Evolutionary conservation across 2,888 invertebrate species (phyloP).

Genomic region (Polymixis lichenea): DNA sequence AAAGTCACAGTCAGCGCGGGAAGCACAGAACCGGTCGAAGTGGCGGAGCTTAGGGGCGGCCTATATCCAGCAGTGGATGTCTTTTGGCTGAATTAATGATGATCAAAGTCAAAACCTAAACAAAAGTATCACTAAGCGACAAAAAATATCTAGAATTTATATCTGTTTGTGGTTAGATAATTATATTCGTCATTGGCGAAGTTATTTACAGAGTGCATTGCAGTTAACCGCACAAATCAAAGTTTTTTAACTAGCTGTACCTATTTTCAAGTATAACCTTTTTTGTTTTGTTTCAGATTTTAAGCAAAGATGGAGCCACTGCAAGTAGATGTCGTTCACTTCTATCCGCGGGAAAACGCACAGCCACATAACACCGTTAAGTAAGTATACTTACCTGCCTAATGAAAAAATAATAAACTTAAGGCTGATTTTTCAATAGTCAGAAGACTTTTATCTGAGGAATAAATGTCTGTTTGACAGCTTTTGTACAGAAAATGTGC

Average conservation of each 20-base stretch:
- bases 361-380: constrained; percentile 92
- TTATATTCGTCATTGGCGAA: background rate
- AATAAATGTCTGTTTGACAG: too few species aligned
- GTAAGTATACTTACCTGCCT: constrained; percentile 63
- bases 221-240: background rate
- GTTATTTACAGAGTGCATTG: background rate
- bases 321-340: constrained; percentile 90
- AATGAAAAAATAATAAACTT: too few species aligned
- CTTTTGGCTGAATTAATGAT: too few species aligned
- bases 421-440: too few species aligned
- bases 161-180: constrained; percentile 7
- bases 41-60: too few species aligned
- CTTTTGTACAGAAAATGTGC: too few species aligned
- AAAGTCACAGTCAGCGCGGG: too few species aligned
- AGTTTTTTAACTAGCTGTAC: background rate
- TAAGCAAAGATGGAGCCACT: constrained; percentile 84
- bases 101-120: background rate
- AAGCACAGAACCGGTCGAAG: too few species aligned
- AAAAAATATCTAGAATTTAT: background rate
- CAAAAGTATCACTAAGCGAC: background rate
- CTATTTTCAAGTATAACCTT: background rate
- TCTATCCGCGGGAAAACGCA: constrained; percentile 93
- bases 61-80: too few species aligned
- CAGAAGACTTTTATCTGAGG: too few species aligned
- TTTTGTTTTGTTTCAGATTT: constrained; percentile 57